Evolutionary conservation across 2,113 vertebrate genomes (phyloP), one percentile per base, ranked within the genome.

Genomic region (Erinaceus europaeus): DNA sequence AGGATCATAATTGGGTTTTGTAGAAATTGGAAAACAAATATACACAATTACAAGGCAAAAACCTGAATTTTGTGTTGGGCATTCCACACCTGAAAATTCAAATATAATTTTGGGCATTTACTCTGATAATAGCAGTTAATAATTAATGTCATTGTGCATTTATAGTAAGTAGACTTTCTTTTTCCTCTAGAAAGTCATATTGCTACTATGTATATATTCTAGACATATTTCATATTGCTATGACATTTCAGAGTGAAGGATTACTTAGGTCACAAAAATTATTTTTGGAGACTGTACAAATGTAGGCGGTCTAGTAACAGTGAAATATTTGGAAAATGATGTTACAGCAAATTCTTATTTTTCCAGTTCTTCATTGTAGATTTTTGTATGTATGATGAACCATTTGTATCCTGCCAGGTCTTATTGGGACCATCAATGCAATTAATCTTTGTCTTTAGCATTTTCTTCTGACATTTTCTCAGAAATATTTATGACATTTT

Each of bases 171-270:
- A 52, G 38, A 20, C 11, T 32, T 14, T 50, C 32, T 86, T 52
- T 68, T 65, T 13, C 57, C 18, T 64, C 13, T 21, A 46, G 17
- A 91, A 89, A 73, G 6, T 68, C 18, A 81, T 71, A n/a, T 36
- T 32, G 55, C n/a, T 48, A 2, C 76, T 67, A 4, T 42, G 84
- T 82, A 50, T 29, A 3, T 32, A 62, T 57, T 14, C 20, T 72
- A 21, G 27, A 25, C 15, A 15, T 74, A 4, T 82, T 69, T 84
- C 80, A 40, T 13, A 44, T 32, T 32, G 10, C n/a, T 42, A n/a
- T 42, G 12, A 59, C 34, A n/a, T 74, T 86, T 57, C n/a, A 77
- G 50, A 83, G 55, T 40, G 74, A 36, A 48, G 40, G 71, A n/a
- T 50, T 44, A 21, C 9, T 17, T 69, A 81, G 25, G 17, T 62